phyloP scores from a whole-genome alignment of 2,888 invertebrate species.

The Lithophane ornitopus region DNA sequence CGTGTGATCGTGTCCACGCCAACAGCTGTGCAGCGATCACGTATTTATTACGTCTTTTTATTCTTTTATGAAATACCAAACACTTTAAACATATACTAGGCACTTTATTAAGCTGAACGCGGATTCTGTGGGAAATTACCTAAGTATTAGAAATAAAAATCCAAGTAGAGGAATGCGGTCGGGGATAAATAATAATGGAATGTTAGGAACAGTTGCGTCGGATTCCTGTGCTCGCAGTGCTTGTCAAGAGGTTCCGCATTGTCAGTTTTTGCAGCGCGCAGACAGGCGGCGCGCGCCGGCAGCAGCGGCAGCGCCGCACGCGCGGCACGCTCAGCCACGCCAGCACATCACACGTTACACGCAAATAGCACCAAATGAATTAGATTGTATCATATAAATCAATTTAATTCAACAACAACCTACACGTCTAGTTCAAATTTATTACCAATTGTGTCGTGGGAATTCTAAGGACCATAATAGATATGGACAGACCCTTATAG shows the following conservation, averaged over 20 bases:
- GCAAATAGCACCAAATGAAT: constrained; percentile 45
- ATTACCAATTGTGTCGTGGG: constrained; percentile 18
- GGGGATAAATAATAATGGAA: constrained; percentile 77
- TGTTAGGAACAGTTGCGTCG: constrained; percentile 80
- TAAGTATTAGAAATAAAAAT: constrained; percentile 69
- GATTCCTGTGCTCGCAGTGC: constrained; percentile 77
- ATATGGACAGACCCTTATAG: background rate
- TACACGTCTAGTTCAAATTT: constrained; percentile 11
- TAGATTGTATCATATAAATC: constrained; percentile 17
- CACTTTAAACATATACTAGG: constrained; percentile 52
- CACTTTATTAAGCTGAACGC: constrained; percentile 57
- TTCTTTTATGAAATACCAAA: constrained; percentile 58
- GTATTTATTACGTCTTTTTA: constrained; percentile 73
- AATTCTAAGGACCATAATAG: constrained; percentile 29
- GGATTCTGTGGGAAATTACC: constrained; percentile 61
- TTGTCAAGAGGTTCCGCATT: constrained; percentile 82
- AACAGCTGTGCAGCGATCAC: constrained; percentile 75
- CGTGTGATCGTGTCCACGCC: constrained; percentile 80
- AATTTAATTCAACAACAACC: constrained; percentile 13
- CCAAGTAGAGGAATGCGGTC: constrained; percentile 69
- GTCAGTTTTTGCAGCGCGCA: constrained; percentile 60
- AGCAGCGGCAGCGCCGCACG: constrained; percentile 16
- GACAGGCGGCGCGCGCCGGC: constrained; percentile 50
- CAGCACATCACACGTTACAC: constrained; percentile 25
- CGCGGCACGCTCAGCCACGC: constrained; percentile 26